Percentiles rank a stretch among this genome's conserved stretches.
Evolutionary conservation across 2,888 invertebrate species (phyloP).

Genomic region (Agriopis leucophaearia): DNA sequence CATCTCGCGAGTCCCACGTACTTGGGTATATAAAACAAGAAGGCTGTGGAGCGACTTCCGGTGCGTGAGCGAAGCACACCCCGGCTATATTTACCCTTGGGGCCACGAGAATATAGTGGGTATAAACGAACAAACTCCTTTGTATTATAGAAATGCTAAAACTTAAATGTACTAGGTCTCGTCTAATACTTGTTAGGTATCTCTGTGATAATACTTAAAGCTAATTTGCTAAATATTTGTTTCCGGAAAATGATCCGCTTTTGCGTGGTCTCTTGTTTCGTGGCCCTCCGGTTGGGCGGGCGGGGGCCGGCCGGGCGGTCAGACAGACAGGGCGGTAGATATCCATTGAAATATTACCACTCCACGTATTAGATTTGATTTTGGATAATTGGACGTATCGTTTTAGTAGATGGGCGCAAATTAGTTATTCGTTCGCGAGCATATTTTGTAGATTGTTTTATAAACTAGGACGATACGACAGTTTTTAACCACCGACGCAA

Average conservation of each 20-base stretch:
- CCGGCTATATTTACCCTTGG: slow-evolving; percentile 48
- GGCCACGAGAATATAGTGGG: not conserved
- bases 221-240: not conserved
- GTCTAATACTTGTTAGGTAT: no score
- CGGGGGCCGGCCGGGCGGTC: slow-evolving; percentile 43
- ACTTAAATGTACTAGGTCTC: not conserved
- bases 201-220: not conserved
- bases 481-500: no score
- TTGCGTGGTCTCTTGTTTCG: not conserved
- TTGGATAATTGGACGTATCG: slow-evolving; percentile 48
- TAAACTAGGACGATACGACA: not conserved
- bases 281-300: slow-evolving; percentile 41
- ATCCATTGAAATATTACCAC: slow-evolving; percentile 54
- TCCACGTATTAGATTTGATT: slow-evolving; percentile 57
- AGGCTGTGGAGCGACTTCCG: slow-evolving; percentile 65
- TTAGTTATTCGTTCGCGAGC: slow-evolving; percentile 36
- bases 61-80: slow-evolving; percentile 60
- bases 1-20: slow-evolving; percentile 31
- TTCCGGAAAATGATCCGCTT: not conserved
- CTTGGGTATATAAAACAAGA: slow-evolving; percentile 55
- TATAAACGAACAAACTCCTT: not conserved
- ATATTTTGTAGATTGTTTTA: slow-evolving; percentile 22
- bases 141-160: not conserved
- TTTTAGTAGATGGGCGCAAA: slow-evolving; percentile 44
- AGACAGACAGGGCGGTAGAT: slow-evolving; percentile 45